phyloP scores from a whole-genome alignment of 2,797 vertebrate species.

The Cyclura pinguis region DNA sequence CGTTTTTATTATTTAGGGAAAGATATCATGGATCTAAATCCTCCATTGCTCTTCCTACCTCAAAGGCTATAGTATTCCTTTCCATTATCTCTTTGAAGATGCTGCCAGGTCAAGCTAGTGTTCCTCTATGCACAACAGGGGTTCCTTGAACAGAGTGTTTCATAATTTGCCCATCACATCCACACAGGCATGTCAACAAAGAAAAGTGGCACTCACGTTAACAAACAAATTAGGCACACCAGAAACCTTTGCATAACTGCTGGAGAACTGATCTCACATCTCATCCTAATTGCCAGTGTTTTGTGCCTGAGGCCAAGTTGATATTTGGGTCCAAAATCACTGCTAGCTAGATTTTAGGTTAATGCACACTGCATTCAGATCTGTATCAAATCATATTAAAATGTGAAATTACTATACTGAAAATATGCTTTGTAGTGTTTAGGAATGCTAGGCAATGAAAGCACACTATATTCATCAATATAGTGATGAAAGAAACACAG shows the following conservation, averaged over 20 bases:
- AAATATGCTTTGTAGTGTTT: not conserved
- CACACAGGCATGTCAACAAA: not conserved
- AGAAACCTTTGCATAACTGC: not conserved
- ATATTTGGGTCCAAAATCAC: constrained; percentile 2
- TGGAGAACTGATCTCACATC: not conserved
- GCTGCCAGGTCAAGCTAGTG: constrained; percentile 22
- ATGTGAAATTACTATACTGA: not conserved
- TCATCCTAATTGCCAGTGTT: not conserved
- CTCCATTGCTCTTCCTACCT: not conserved
- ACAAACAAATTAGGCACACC: not conserved
- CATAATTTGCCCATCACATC: constrained; percentile 24
- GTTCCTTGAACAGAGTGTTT: constrained; percentile 11
- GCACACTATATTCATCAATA: not conserved
- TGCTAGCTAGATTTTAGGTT: not conserved
- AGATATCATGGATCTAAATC: not conserved
- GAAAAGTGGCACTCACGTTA: not conserved
- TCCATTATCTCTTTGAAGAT: constrained; percentile 14
- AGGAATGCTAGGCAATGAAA: not conserved
- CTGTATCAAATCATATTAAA: not conserved
- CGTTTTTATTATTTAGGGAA: not conserved
- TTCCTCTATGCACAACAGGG: constrained; percentile 14
- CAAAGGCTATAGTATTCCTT: not conserved
- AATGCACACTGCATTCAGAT: not conserved
- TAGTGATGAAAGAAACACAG: not conserved
- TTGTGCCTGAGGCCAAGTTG: rapidly evolving